Percentiles rank a stretch among this genome's conserved stretches.
Conservation (phyloP, 2,113 vertebrate genomes). For the Coregonus clupeaformis region DNA sequence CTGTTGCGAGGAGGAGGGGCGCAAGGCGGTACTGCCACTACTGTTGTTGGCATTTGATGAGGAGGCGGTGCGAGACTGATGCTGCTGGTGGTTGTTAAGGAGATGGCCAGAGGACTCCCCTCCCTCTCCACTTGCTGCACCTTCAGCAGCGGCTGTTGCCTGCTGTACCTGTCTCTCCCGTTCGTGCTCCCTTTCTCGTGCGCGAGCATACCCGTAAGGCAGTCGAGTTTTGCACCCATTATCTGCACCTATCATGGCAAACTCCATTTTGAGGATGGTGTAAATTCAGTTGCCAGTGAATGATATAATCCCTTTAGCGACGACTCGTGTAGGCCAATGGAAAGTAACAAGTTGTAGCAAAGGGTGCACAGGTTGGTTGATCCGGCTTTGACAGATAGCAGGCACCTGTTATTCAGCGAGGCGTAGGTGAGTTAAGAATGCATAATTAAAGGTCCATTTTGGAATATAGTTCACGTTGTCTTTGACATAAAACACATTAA, state of each 20-base stretch:
- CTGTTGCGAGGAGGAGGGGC: conserved; percentile 58
- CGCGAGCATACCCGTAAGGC: conserved; percentile 89
- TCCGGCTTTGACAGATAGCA: conserved; percentile 46
- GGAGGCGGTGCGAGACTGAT: conserved; percentile 79
- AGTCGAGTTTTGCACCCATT: conserved; percentile 93
- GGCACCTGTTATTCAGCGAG: conserved; percentile 24
- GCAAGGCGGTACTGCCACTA: conserved; percentile 68
- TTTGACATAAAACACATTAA: conserved; percentile 40
- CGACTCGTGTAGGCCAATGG: conserved; percentile 44
- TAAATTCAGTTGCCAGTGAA: conserved; percentile 20
- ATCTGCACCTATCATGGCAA: conserved; percentile 96
- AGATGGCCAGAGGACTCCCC: conserved; percentile 69
- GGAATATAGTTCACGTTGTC: conserved; percentile 30
- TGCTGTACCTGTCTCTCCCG: conserved; percentile 72
- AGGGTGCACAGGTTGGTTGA: conserved; percentile 31
- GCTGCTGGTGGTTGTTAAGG: conserved; percentile 80
- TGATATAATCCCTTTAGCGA: conserved; percentile 39
- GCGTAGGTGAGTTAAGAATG: conserved; percentile 27
- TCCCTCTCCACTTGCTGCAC: conserved; percentile 57
- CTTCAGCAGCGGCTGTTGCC: conserved; percentile 76
- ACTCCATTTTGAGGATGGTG: conserved; percentile 82
- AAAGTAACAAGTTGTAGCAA: conserved; percentile 53
- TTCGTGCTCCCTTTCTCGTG: conserved; percentile 87
- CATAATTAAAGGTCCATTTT: conserved; percentile 38
- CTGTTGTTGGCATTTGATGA: conserved; percentile 69